These are phyloP conservation scores for Plutella xylostella DNA, from an alignment of 2,888 invertebrate genomes.

Conservation along the genomic window DNA sequence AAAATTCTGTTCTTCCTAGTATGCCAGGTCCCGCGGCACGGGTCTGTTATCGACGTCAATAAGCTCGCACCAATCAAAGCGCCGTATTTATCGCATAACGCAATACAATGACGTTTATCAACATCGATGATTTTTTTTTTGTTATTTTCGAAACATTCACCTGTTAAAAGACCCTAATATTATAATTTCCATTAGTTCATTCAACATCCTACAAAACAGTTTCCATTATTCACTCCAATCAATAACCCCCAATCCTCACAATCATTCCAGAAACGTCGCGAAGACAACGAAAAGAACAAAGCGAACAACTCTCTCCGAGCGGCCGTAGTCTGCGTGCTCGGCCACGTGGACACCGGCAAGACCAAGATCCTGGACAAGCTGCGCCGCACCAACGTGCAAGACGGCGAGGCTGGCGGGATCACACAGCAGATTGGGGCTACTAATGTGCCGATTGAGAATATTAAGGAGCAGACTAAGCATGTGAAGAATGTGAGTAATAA, in stretches of 20 bases:
- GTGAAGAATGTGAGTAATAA: slow-evolving; percentile 70
- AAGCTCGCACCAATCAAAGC: too few relatives aligned
- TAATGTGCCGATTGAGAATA: slow-evolving; percentile 96
- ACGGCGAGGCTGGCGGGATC: slow-evolving; percentile 98
- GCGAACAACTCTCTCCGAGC: slow-evolving; percentile 77
- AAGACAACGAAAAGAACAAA: slow-evolving; percentile 60
- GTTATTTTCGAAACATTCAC: too few relatives aligned
- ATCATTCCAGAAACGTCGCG: slow-evolving; percentile 48
- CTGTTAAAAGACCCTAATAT: too few relatives aligned
- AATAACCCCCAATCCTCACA: background rate
- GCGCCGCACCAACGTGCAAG: slow-evolving; percentile 90
- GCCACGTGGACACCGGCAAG: slow-evolving; percentile 99
- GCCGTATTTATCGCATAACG: too few relatives aligned
- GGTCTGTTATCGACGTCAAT: too few relatives aligned
- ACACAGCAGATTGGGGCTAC: slow-evolving; percentile 99
- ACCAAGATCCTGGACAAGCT: slow-evolving; percentile 98
- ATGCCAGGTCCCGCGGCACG: too few relatives aligned
- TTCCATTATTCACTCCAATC: background rate
- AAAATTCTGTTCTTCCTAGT: too few relatives aligned
- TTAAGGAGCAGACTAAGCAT: slow-evolving; percentile 93
- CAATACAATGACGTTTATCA: too few relatives aligned
- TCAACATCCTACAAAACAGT: too few relatives aligned
- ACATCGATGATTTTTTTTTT: too few relatives aligned
- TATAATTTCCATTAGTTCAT: too few relatives aligned
- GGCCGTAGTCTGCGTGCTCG: slow-evolving; percentile 97